Conservation (phyloP, 1,140 invertebrate genomes). For the Nomia melanderi region DNA sequence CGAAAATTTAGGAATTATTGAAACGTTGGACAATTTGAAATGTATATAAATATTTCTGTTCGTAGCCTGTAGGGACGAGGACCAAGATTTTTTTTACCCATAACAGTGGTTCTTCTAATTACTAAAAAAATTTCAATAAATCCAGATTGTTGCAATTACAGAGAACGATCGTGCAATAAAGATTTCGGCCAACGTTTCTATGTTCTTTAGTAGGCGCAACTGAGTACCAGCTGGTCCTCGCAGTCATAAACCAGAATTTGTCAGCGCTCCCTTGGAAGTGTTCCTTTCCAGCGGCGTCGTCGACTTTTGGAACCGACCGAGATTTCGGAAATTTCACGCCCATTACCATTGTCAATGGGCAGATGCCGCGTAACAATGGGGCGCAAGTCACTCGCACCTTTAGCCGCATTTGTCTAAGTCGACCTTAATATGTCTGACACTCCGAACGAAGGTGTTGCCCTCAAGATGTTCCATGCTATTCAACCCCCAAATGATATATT, state of each 20-base stretch:
- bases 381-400: slow-evolving; percentile 64
- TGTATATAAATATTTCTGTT: too few relatives aligned
- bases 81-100: too few relatives aligned
- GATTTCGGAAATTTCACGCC: slow-evolving; percentile 80
- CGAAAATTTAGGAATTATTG: too few relatives aligned
- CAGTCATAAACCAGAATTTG: slow-evolving; percentile 77
- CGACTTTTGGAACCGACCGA: slow-evolving; percentile 55
- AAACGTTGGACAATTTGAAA: too few relatives aligned
- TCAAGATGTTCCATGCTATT: neutral
- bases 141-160: neutral
- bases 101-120: too few relatives aligned
- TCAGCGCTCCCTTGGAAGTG: slow-evolving; percentile 65
- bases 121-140: neutral
- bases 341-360: slow-evolving; percentile 78
- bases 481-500: neutral
- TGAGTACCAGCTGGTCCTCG: slow-evolving; percentile 59
- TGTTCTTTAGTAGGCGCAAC: neutral
- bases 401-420: slow-evolving; percentile 34
- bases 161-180: neutral
- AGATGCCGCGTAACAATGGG: slow-evolving; percentile 69
- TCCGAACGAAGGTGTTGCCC: slow-evolving; percentile 7
- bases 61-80: too few relatives aligned
- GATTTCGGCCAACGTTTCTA: neutral
- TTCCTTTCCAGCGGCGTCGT: slow-evolving; percentile 43
- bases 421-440: slow-evolving; percentile 33